These are phyloP conservation scores for Rhagonycha lutea DNA, from an alignment of 2,888 invertebrate species.

Conservation along the genomic window DNA sequence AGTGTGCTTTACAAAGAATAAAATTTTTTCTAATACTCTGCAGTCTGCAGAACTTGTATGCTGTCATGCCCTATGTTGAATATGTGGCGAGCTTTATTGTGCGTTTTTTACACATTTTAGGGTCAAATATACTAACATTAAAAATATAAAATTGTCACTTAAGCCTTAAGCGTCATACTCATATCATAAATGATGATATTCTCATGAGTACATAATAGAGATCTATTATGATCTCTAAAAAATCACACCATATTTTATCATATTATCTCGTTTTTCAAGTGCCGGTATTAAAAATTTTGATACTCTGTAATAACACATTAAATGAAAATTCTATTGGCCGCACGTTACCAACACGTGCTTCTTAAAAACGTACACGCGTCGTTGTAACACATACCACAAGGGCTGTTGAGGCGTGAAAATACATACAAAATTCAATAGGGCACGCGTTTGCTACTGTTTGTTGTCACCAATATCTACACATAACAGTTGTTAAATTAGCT, in stretches of 20 bases:
- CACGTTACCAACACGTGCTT: background rate
- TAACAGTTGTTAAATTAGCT: background rate
- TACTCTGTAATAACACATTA: background rate
- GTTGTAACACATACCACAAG: background rate
- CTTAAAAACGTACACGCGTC: background rate
- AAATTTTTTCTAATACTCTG: no score
- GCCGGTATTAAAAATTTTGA: background rate
- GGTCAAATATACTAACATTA: background rate
- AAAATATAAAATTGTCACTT: background rate
- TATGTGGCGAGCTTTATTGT: background rate
- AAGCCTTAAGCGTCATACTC: no score
- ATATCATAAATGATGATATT: background rate
- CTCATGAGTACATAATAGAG: background rate
- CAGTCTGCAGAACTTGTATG: no score
- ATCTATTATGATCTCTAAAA: background rate
- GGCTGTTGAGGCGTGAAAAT: conserved; percentile 1
- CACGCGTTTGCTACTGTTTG: background rate
- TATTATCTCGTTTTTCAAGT: background rate
- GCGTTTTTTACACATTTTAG: background rate
- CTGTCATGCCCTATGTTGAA: background rate
- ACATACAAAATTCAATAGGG: background rate
- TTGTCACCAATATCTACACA: background rate
- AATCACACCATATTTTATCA: background rate
- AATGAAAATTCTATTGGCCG: background rate
- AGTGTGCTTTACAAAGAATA: no score